Base-by-base conservation (phyloP, 35 echinoderm and acorn worm species). In the Apostichopus parvimensis region DNA sequence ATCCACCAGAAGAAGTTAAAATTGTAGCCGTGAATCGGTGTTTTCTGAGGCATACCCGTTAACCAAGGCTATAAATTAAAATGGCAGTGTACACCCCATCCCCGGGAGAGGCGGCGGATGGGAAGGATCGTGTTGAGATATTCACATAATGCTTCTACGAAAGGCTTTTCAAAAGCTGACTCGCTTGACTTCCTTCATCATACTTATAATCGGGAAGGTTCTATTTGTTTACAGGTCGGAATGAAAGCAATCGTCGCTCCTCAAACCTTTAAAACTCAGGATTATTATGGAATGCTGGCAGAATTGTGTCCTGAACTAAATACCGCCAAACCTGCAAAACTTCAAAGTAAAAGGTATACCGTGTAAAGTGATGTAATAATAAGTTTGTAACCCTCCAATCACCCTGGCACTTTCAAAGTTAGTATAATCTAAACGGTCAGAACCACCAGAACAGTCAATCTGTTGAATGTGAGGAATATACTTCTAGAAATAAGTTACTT, bases 301-400 rank as follows among this genome's bases (percentile, higher is more conserved):
- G 90, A 91, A 45, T 9, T 91, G 15, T 91, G 90, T 66, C 90
- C 90, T 15, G 90, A 91, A 9, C 45, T 91, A 17, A 34, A 91
- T 6, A 91, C 73, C 5, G 45, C 76, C 5, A 23, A 79, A 20
- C 90, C 90, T 5, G 77, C 77, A 13, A 18, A 81, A 83, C 59
- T 91, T 45, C 17, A 62, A 12, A 91, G 90, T 71, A 56, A 91
- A 56, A 83, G 75, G 90, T 91, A 57, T 28, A 28, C 26, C 26
- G 26, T 28, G 26, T 28, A 28, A 28, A 28, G 26, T 28, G 26
- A 28, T 59, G 10, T 11, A 59, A 59, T 6, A 59, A 59, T 11
- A 59, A 59, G 57, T 59, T 59, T 59, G 10, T 59, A 59, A 28
- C 64, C 64, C 64, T 66, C 10, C 17, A 66, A 66, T 17, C 2